Conservation (phyloP, 1,140 invertebrate species). For the Drosophila biarmipes region DNA sequence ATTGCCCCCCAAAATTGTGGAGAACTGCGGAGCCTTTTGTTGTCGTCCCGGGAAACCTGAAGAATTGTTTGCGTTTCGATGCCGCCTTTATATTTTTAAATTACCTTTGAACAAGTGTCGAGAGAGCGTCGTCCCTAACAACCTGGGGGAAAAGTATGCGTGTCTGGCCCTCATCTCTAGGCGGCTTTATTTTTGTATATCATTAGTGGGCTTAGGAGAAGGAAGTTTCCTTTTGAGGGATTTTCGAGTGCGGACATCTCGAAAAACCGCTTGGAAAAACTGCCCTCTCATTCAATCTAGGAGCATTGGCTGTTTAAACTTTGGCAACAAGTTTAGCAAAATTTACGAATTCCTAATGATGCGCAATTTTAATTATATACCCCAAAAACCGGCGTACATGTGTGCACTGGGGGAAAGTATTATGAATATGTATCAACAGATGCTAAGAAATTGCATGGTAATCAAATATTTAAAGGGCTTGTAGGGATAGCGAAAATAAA, state of each 20-base stretch:
- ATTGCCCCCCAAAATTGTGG: constrained; percentile 20
- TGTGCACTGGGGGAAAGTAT: constrained; percentile 16
- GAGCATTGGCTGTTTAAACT: constrained; percentile 24
- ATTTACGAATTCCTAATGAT: constrained; percentile 68
- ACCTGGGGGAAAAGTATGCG: constrained; percentile 1
- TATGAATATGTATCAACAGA: too few species aligned
- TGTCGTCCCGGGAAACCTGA: constrained; percentile 21
- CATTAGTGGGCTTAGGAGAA: constrained; percentile 39
- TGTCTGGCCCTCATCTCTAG: constrained; percentile 12
- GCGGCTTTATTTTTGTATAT: constrained; percentile 26
- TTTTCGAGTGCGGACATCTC: constrained; percentile 24
- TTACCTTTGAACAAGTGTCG: constrained; percentile 39
- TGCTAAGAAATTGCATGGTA: too few species aligned
- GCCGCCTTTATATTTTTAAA: constrained; percentile 14
- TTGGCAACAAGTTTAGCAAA: constrained; percentile 33
- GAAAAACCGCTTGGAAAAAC: constrained; percentile 16
- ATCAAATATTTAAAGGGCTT: too few species aligned
- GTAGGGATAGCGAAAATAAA: too few species aligned
- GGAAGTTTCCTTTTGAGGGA: constrained; percentile 31
- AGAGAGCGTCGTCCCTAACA: constrained; percentile 13
- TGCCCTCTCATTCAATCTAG: constrained; percentile 41
- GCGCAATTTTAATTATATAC: constrained; percentile 66
- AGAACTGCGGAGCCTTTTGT: constrained; percentile 8
- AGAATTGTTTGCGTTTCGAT: constrained; percentile 30
- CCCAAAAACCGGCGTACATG: constrained; percentile 21